Base-by-base conservation (phyloP, 1,140 invertebrate species). In the Idris sp. region DNA sequence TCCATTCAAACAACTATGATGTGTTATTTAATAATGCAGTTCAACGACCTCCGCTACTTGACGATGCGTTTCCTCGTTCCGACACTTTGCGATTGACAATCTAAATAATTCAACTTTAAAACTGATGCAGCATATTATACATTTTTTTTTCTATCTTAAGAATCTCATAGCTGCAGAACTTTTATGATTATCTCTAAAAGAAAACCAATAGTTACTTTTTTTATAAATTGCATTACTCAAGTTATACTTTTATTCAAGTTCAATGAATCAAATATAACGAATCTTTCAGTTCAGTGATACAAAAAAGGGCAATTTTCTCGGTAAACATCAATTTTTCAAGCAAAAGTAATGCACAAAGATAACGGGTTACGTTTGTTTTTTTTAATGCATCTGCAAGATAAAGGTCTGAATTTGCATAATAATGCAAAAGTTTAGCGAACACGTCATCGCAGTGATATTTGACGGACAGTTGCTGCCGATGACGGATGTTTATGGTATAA, bases 21-120 rank as follows among this genome's bases (percentile, higher is more conserved):
- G 61, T 38, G 69, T 64, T 74, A 74, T 74, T 74, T 67, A 74
- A 67, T 74, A 74, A 67, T 59, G 7, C 59, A 61, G 69, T 74
- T 65, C 69, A 65, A 74, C 69, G 61, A 51, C 65, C 69, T 38
- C 25, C 35, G 6, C n/a, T 8, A 11, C 35, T 10, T 33, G 40
- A 41, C 49, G 58, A 15, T 26, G 41, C 48, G 18, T 26, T 48
- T 54, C 1, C 44, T 22, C n/a, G 22, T 30, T 16, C 10, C 4
- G 1, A 9, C 25, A 30, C 10, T 33, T 22, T 19, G 11, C 26
- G 14, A 51, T 41, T 18, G 19, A 43, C 43, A 26, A 35, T 51
- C 43, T 40, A 19, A 61, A 58, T 18, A 44, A 56, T 0, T 16
- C 35, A 14, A 2, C n/a, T 38, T 38, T n/a, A n/a, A n/a, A n/a